Conservation (phyloP, 1,140 invertebrate species). For the Adelges cooleyi region DNA sequence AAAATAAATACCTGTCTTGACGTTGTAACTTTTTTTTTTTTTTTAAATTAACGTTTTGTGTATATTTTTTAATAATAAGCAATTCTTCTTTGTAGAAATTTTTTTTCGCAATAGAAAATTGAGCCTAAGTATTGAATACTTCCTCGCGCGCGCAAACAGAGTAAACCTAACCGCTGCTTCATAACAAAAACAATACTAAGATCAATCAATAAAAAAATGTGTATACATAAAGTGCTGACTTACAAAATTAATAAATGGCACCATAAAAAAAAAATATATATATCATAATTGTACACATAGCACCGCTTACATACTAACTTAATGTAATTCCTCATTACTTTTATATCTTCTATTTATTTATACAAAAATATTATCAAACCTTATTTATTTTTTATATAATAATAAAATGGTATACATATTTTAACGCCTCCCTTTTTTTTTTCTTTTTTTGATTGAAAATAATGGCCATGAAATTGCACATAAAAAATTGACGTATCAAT, state of each 20-base stretch:
- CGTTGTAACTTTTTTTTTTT: too few species aligned
- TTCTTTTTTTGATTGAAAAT: conserved; percentile 7
- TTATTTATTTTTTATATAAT: not conserved
- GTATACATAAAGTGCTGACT: conserved; percentile 15
- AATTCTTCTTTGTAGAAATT: too few species aligned
- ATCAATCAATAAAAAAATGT: conserved; percentile 11
- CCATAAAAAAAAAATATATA: conserved; percentile 15
- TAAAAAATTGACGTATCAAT: conserved; percentile 12
- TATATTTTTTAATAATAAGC: too few species aligned
- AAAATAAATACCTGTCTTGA: too few species aligned
- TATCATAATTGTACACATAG: conserved; percentile 27
- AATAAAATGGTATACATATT: not conserved
- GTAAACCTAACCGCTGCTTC: not conserved
- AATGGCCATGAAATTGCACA: conserved; percentile 19
- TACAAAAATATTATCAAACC: conserved; percentile 14
- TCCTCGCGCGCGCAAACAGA: not conserved
- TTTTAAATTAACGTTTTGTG: too few species aligned
- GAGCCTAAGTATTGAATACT: not conserved
- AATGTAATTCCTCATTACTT: not conserved
- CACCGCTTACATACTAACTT: conserved; percentile 18
- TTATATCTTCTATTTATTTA: conserved; percentile 5
- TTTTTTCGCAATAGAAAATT: conserved; percentile 25
- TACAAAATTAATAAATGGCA: conserved; percentile 23
- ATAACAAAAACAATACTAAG: conserved; percentile 23
- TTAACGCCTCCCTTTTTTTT: too few species aligned